Evolutionary conservation across 2,797 vertebrate genomes (phyloP), one percentile per base, ranked within the genome.

Genomic region (Nyctalus aviator): DNA sequence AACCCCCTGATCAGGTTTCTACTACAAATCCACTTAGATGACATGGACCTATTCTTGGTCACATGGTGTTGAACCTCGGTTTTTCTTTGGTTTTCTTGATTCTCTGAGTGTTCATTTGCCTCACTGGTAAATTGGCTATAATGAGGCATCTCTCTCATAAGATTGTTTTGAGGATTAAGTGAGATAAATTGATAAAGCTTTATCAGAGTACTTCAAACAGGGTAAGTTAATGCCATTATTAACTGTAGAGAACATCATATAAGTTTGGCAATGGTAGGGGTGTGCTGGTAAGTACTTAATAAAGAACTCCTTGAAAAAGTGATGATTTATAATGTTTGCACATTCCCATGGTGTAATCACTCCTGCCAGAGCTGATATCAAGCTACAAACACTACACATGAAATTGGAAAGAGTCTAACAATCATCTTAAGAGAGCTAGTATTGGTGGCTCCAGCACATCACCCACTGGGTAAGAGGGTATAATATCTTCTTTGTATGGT

Each of bases 191-290:
- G 2, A 12, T 18, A 21, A 82, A 35, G 14, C 66, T 76, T 71
- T 77, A n/a, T 44, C 11, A 48, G 23, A 85, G 3, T 25, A 6
- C 35, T 13, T 68, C 13, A 18, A 95, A 37, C 37, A 55, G 37
- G 62, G 21, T 35, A 18, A 55, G 41, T 37, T 32, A 62, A 15
- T 25, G 12, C 17, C 20, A 9, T n/a, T 6, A 20, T 11, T 55
- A 41, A 75, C 10, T 1, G 3, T 21, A 30, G 2, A 37, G 10
- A 32, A n/a, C 21, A 20, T 6, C 3, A 1, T 6, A 1, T 4
- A 14, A 21, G 23, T 44, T n/a, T 53, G 9, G 21, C 21, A 55
- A 23, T 27, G 59, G 41, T 53, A 55, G 41, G 13, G 30, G 27
- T 5, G 0, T 35, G 15, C 6, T 71, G 4, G 8, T 50, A 77